Evolutionary conservation across 2,888 invertebrate genomes (phyloP), one percentile per base, ranked within the genome.

Genomic region (Cactoblastis cactorum): DNA sequence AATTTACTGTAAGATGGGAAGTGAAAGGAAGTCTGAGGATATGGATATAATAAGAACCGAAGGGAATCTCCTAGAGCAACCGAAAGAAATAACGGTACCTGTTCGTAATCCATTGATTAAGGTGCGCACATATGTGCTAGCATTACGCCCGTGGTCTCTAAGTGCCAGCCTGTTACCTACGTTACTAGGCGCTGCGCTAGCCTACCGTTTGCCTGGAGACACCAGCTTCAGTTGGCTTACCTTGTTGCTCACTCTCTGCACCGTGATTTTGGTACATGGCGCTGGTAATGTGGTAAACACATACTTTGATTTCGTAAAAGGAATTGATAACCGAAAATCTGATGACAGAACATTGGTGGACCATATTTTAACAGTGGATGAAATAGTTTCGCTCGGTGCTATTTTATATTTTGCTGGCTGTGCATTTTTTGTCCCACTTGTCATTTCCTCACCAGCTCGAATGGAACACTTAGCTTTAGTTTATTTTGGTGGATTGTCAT

Each of bases 221-320:
- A 88, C 91, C 28, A 93, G 94, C 56, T 97, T 97, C 80, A 96
- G 94, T 74, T 93, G 95, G 88, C 83, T 95, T 54, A 93, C 95
- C 0, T 92, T 97, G 59, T 69, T 97, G 39, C 90, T 97, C 11
- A 97, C 97, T 1, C 90, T 96, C 46, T 93, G 96, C 64, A 97
- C 97, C 2, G 95, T 97, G 17, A 91, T 97, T 53, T 96, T 95
- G 0, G 98, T 98, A 2, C 98, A 98, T 76, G 97, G 97, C 54
- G 98, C 98, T 54, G 98, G 98, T 49, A 98, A 98, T 83, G 94
- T 98, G 35, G 98, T 98, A 18, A 98, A 98, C 80, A 98, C 98
- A 0, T 98, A 98, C 79, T 98, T 95, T 77, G 98, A 98, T 82
- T 98, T 95, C 75, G 93, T 96, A 28, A 96, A 96, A 87, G 98